Evolutionary conservation across 2,797 vertebrate species (phyloP).

Genomic region (Phoebastria nigripes): DNA sequence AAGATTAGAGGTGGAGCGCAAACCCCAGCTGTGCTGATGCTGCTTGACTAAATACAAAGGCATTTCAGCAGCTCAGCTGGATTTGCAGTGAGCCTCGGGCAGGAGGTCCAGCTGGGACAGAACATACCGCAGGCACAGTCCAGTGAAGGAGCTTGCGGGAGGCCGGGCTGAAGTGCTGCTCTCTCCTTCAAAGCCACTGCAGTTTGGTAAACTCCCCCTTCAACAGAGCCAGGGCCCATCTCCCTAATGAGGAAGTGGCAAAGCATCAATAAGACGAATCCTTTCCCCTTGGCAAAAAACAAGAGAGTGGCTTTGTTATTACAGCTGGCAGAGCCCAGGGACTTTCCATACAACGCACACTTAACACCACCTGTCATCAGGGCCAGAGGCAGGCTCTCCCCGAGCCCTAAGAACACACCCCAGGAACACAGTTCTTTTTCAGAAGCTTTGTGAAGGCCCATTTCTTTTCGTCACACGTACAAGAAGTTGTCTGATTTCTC

Average conservation of each 20-base stretch:
- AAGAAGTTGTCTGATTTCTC: background rate
- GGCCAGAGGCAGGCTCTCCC: background rate
- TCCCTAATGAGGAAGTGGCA: background rate
- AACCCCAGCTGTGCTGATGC: background rate
- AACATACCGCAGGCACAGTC: rapidly evolving
- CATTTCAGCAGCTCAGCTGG: background rate
- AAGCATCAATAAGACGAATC: background rate
- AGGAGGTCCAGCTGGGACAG: background rate
- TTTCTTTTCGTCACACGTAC: background rate
- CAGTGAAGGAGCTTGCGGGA: rapidly evolving
- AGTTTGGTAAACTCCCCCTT: background rate
- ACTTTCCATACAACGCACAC: background rate
- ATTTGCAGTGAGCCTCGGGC: rapidly evolving
- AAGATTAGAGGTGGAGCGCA: background rate
- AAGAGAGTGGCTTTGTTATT: background rate
- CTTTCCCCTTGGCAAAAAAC: background rate
- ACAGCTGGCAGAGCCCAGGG: background rate
- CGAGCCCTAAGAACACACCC: background rate
- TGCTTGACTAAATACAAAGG: background rate
- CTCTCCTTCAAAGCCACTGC: background rate
- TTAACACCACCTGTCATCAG: background rate
- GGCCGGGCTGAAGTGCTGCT: rapidly evolving
- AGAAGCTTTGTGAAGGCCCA: background rate
- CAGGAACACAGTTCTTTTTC: background rate
- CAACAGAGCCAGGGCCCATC: background rate